These are phyloP conservation scores for Atta colombica DNA, from an alignment of 1,140 invertebrate species.

Conservation along the genomic window DNA sequence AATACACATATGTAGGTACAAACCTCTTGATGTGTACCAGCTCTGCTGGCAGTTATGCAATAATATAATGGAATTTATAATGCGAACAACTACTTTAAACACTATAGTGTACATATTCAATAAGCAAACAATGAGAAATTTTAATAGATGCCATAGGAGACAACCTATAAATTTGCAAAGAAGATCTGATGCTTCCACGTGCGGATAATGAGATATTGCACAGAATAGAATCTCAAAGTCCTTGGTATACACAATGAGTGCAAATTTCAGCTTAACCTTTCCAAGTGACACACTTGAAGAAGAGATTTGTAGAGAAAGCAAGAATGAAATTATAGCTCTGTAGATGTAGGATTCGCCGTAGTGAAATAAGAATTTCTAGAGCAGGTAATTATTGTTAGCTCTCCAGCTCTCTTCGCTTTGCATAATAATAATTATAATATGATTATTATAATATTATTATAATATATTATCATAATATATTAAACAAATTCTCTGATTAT, in stretches of 20 bases:
- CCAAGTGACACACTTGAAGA: not conserved
- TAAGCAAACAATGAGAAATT: not conserved
- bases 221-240: slow-evolving; percentile 19
- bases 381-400: not conserved
- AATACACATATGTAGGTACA: too few relatives aligned
- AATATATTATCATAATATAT: not conserved
- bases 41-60: too few relatives aligned
- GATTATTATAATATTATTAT: not conserved
- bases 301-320: not conserved
- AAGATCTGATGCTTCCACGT: not conserved
- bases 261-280: slow-evolving; percentile 29
- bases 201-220: slow-evolving; percentile 12
- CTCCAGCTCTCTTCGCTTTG: not conserved
- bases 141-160: not conserved
- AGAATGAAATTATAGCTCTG: not conserved
- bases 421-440: slow-evolving; percentile 17
- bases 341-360: not conserved
- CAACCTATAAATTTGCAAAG: slow-evolving; percentile 4
- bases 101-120: slow-evolving; percentile 11
- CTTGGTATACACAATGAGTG: not conserved
- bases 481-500: not conserved
- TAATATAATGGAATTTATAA: slow-evolving; percentile 29
- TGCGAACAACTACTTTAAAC: not conserved
- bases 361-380: slow-evolving; percentile 9
- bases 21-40: not conserved